Conservation (phyloP, 2,113 vertebrate species). For the Meleagris gallopavo region DNA sequence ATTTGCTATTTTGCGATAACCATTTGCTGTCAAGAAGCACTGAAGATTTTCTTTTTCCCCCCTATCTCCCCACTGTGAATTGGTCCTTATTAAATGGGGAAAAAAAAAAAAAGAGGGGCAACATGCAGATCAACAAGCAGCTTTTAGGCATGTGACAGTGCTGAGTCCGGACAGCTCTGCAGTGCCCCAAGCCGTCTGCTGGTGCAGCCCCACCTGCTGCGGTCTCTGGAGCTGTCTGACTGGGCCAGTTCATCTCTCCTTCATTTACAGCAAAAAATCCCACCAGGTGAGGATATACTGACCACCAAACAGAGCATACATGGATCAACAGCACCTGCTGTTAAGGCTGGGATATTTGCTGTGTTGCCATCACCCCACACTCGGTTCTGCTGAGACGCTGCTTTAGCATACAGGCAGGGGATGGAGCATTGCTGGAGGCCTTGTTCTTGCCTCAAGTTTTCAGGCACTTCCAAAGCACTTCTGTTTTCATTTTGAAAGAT, state of each 20-base stretch:
- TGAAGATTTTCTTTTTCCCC: background rate
- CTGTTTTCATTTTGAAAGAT: background rate
- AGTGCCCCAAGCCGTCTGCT: background rate
- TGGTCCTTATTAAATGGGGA: background rate
- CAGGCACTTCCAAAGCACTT: background rate
- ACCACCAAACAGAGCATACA: accelerated
- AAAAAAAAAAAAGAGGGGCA: background rate
- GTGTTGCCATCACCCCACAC: background rate
- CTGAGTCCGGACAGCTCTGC: accelerated
- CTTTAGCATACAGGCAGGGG: background rate
- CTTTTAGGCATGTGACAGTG: background rate
- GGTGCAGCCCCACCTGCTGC: background rate
- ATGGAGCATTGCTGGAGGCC: accelerated
- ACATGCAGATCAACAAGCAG: background rate
- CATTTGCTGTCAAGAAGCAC: slow-evolving; percentile 4
- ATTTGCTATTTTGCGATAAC: background rate
- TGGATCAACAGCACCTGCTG: background rate
- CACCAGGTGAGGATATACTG: accelerated
- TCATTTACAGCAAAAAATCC: background rate
- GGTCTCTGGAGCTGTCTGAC: background rate
- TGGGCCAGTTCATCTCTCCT: background rate
- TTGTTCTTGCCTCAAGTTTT: background rate
- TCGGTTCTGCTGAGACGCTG: no score
- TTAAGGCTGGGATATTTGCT: background rate
- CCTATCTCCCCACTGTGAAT: background rate